Percentiles rank a stretch among this genome's conserved stretches.
These are phyloP conservation scores for Salvator merianae DNA, from an alignment of 2,113 vertebrate species.

Conservation along the genomic window DNA sequence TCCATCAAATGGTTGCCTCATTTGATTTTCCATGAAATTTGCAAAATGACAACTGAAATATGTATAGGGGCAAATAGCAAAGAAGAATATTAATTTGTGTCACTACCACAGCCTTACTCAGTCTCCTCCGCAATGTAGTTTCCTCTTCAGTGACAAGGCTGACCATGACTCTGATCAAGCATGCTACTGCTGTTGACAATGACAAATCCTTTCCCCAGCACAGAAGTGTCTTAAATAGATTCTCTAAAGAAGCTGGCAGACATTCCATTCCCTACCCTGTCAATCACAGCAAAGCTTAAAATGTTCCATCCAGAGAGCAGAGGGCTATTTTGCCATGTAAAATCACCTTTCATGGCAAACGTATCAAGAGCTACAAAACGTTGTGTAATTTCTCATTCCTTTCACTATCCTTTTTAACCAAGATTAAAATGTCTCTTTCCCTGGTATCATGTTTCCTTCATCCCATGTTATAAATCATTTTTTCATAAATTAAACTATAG, in stretches of 20 bases:
- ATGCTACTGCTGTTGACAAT: slow-evolving; percentile 31
- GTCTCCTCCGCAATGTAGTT: accelerated
- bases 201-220: slow-evolving; percentile 55
- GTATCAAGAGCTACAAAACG: slow-evolving; percentile 21
- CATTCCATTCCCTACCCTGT: slow-evolving; percentile 33
- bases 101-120: slow-evolving; percentile 21
- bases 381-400: slow-evolving; percentile 28
- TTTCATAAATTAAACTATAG: slow-evolving; percentile 30
- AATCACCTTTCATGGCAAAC: slow-evolving; percentile 32
- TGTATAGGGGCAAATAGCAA: slow-evolving; percentile 40
- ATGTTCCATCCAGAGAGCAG: slow-evolving; percentile 46
- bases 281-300: slow-evolving; percentile 47
- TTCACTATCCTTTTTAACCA: slow-evolving; percentile 50
- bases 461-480: slow-evolving; percentile 4
- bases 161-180: slow-evolving; percentile 42
- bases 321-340: slow-evolving; percentile 37
- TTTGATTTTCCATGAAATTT: slow-evolving; percentile 59
- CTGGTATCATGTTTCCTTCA: slow-evolving; percentile 45
- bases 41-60: slow-evolving; percentile 41
- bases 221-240: slow-evolving; percentile 56
- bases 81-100: slow-evolving; percentile 41
- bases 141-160: slow-evolving; percentile 41
- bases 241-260: slow-evolving; percentile 38
- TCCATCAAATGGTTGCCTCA: slow-evolving; percentile 46
- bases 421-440: slow-evolving; percentile 45